These are phyloP conservation scores for Calycopis cecrops DNA, from an alignment of 1,140 invertebrate genomes.

Conservation along the genomic window DNA sequence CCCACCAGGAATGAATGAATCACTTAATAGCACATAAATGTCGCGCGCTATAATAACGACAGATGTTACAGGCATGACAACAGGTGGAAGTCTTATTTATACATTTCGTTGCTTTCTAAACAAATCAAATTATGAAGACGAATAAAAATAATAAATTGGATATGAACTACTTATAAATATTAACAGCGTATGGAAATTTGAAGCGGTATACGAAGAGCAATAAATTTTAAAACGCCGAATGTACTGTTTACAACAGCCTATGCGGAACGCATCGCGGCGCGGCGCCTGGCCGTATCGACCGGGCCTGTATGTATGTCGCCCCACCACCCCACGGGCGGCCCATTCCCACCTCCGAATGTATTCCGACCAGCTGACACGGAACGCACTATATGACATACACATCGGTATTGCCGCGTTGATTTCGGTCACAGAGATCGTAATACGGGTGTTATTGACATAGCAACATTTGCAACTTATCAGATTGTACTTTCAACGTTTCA, in stretches of 20 bases:
- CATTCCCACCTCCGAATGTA: conserved; percentile 22
- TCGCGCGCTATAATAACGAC: too few species aligned
- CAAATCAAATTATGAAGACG: too few species aligned
- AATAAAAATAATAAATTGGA: too few species aligned
- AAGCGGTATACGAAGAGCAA: too few species aligned
- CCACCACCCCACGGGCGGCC: conserved; percentile 32
- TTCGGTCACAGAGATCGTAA: conserved; percentile 7
- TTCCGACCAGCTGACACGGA: conserved; percentile 35
- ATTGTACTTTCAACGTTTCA: neutral
- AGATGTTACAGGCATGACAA: too few species aligned
- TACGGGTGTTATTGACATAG: conserved; percentile 11
- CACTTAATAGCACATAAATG: too few species aligned
- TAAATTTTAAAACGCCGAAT: conserved; percentile 14
- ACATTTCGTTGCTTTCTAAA: too few species aligned
- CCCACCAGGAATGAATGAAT: too few species aligned
- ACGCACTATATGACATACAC: conserved; percentile 20
- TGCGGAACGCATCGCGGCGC: conserved; percentile 23
- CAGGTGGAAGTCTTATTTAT: too few species aligned
- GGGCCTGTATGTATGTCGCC: conserved; percentile 46
- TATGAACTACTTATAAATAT: too few species aligned
- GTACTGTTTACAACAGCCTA: conserved; percentile 21
- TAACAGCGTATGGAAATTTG: too few species aligned
- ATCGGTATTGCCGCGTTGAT: neutral
- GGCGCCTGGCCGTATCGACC: conserved; percentile 57
- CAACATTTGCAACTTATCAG: conserved; percentile 11